Percentiles rank a stretch among this genome's conserved stretches.
Conservation (phyloP, 2,113 vertebrate species). For the Rhea pennata region DNA sequence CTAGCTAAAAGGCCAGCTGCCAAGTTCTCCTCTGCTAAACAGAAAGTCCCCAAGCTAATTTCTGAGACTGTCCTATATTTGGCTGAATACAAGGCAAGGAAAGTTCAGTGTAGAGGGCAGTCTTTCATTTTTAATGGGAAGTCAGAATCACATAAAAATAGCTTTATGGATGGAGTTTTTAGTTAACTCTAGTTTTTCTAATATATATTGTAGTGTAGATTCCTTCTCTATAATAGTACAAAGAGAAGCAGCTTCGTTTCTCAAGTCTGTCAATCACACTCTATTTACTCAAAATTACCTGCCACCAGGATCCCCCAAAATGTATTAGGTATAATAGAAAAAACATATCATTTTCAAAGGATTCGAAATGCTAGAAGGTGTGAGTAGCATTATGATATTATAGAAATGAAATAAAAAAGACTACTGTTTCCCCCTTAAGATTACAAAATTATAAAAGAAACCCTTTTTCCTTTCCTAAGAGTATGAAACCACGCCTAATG, state of each 20-base stretch:
- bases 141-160: slow-evolving; percentile 1
- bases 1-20: not conserved
- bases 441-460: not conserved
- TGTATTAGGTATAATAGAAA: not conserved
- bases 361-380: not conserved
- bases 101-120: slow-evolving; percentile 17
- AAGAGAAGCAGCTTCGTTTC: not conserved
- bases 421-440: not conserved
- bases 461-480: slow-evolving; percentile 76
- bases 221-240: not conserved
- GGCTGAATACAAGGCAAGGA: not conserved
- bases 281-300: not conserved
- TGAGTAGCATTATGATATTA: not conserved
- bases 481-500: slow-evolving; percentile 79
- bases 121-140: slow-evolving; percentile 54
- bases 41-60: not conserved
- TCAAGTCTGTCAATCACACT: not conserved
- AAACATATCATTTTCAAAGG: not conserved
- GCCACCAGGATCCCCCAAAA: not conserved
- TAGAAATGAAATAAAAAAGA: not conserved
- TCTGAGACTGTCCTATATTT: not conserved
- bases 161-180: not conserved
- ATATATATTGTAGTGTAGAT: not conserved
- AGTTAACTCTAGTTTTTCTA: not conserved
- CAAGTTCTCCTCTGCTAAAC: not conserved